Conservation (phyloP, 2,113 vertebrate genomes). For the Sylvietta virens region DNA sequence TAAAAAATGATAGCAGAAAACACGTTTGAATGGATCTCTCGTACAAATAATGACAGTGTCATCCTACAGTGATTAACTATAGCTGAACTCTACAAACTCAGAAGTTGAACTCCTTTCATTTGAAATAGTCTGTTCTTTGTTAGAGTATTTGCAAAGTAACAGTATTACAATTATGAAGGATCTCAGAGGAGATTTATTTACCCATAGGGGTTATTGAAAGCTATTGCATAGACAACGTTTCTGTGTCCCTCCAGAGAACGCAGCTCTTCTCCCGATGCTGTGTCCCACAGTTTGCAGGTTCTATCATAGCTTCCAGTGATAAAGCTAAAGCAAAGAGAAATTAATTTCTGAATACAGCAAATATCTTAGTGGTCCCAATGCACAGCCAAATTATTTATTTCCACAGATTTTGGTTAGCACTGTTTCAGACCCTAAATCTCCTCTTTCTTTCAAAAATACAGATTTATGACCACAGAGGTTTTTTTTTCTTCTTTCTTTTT, state of each 20-base stretch:
- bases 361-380: not conserved
- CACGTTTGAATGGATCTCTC: not conserved
- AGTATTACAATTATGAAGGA: not conserved
- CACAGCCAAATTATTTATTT: not conserved
- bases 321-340: conserved; percentile 75
- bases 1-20: not conserved
- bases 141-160: not conserved
- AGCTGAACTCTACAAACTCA: not conserved
- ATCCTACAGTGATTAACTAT: not conserved
- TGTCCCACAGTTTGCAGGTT: conserved; percentile 95
- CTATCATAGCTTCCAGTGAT: conserved; percentile 97
- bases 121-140: not conserved
- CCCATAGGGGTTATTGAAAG: conserved; percentile 98
- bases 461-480: not conserved
- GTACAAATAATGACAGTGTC: not conserved
- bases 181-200: conserved; percentile 39
- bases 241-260: conserved; percentile 82
- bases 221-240: conserved; percentile 91
- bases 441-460: not conserved
- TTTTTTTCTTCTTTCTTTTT: not conserved
- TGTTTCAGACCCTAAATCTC: not conserved
- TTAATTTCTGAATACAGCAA: not conserved
- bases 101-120: not conserved
- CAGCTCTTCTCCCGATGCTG: conserved; percentile 82
- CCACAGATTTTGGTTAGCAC: not conserved